Conservation (phyloP, 2,888 invertebrate species). For the Vesta saturnalis region DNA sequence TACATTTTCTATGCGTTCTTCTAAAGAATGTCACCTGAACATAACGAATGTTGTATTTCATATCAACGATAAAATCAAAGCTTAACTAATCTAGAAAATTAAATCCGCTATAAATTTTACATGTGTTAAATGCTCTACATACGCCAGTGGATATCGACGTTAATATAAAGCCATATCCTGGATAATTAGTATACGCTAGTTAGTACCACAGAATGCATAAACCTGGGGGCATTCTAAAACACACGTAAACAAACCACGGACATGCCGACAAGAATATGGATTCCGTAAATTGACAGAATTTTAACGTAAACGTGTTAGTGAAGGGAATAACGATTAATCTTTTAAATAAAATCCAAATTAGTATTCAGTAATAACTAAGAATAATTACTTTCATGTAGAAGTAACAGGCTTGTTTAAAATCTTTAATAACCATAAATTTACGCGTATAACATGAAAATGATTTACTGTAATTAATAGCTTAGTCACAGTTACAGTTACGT, state of each 20-base stretch:
- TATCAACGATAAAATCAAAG: constrained; percentile 29
- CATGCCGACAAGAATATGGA: constrained; percentile 28
- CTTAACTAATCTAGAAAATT: constrained; percentile 26
- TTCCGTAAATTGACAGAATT: constrained; percentile 10
- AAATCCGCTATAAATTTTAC: constrained; percentile 31
- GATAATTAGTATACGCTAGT: constrained; percentile 38
- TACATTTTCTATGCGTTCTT: no score
- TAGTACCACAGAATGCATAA: constrained; percentile 27
- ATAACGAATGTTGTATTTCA: constrained; percentile 19
- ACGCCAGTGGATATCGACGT: constrained; percentile 27
- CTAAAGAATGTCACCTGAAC: constrained; percentile 8
- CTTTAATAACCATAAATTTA: constrained; percentile 30
- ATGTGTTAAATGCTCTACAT: constrained; percentile 26
- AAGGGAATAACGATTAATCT: neutral
- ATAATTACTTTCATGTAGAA: neutral
- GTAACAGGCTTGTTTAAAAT: constrained; percentile 12
- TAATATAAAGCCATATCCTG: constrained; percentile 34
- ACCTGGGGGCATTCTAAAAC: constrained; percentile 33
- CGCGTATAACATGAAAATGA: constrained; percentile 23
- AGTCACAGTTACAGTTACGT: constrained; percentile 20
- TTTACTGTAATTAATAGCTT: constrained; percentile 27
- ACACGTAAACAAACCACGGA: constrained; percentile 40
- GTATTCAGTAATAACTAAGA: neutral
- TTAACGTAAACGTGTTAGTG: constrained; percentile 12
- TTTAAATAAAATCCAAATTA: neutral